phyloP scores from a whole-genome alignment of 2,888 invertebrate species.

The Omphaloscelis lunosa region DNA sequence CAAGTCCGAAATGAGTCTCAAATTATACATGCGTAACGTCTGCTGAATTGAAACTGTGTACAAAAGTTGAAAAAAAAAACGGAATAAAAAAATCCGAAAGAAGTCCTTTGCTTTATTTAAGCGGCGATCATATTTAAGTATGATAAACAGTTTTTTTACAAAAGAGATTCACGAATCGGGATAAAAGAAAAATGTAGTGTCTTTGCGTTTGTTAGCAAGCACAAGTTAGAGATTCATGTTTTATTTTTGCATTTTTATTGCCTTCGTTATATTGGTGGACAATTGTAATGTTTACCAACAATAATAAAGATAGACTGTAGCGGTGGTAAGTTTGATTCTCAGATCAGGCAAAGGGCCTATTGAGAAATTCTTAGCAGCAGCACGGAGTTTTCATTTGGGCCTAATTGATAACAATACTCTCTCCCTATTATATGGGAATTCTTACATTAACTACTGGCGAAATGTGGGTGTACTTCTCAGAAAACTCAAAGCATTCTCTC shows the following conservation, averaged over 20 bases:
- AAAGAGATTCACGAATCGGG: constrained; percentile 42
- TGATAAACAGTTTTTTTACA: constrained; percentile 62
- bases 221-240: constrained; percentile 43
- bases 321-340: too few species aligned
- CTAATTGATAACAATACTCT: neutral
- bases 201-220: constrained; percentile 50
- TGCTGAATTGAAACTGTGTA: constrained; percentile 69
- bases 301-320: neutral
- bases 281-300: constrained; percentile 37
- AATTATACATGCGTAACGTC: constrained; percentile 81
- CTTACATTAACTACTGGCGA: too few species aligned
- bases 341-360: neutral
- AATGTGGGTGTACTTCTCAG: too few species aligned
- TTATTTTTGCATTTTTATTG: constrained; percentile 57
- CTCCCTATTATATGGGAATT: too few species aligned
- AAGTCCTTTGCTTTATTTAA: constrained; percentile 61
- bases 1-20: constrained; percentile 70
- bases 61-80: constrained; percentile 55
- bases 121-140: constrained; percentile 64
- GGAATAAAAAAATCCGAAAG: constrained; percentile 34
- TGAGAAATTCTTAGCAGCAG: neutral
- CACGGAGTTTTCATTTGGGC: neutral
- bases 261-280: constrained; percentile 41
- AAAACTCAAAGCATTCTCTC: too few species aligned
- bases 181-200: constrained; percentile 57